phyloP scores from a whole-genome alignment of 2,888 invertebrate genomes.

The Poecilobothrus nobilitatus region DNA sequence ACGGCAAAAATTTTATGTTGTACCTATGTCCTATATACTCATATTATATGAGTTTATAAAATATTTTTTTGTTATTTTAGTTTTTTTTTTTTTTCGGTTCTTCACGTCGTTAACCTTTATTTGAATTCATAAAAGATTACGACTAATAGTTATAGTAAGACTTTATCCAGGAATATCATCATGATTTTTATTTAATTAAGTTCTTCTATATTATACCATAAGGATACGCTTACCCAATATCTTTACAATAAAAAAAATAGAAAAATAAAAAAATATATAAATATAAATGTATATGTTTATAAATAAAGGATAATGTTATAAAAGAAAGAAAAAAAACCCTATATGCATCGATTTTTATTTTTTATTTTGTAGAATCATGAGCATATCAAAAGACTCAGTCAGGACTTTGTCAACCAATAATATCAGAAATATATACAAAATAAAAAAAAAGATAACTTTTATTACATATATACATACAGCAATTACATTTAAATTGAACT shows the following conservation, averaged over 20 bases:
- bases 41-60: too few relatives aligned
- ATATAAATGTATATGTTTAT: not conserved
- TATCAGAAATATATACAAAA: not conserved
- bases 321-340: not conserved
- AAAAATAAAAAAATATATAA: not conserved
- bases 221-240: not conserved
- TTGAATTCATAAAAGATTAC: slow-evolving; percentile 4
- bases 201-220: not conserved
- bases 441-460: not conserved
- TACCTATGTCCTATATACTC: too few relatives aligned
- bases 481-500: not conserved
- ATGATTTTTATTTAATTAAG: slow-evolving; percentile 6
- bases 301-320: not conserved
- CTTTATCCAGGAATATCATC: not conserved
- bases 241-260: not conserved
- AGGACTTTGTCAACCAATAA: not conserved
- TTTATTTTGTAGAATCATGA: too few relatives aligned
- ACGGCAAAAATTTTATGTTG: too few relatives aligned
- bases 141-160: not conserved
- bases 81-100: not conserved
- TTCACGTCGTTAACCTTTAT: not conserved
- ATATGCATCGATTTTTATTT: not conserved
- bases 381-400: not conserved
- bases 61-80: too few relatives aligned
- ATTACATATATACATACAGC: not conserved